Base-by-base conservation (phyloP, 2,888 invertebrate species). In the Agriopis marginaria region DNA sequence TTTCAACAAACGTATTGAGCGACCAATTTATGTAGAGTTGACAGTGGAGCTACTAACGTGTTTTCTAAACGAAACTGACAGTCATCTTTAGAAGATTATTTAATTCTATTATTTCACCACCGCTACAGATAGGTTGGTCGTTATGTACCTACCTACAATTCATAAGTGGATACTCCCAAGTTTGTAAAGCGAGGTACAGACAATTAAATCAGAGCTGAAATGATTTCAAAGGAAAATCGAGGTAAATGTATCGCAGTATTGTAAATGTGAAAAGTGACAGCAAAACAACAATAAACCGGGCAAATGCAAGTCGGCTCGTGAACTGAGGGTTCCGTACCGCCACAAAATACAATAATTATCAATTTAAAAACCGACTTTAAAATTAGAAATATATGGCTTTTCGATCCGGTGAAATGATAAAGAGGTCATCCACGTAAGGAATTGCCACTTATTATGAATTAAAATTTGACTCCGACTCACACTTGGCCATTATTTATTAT, bases 111-210 rank as follows among this genome's bases (percentile, higher is more conserved):
- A 42, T 42, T 56, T 56, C 2, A 0, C 17, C 17, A 17, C 14
- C 32, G 17, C 1, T 10, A n/a, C 7, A 17, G 10, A 17, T 56
- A 56, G 17, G 8, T 56, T 42, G 10, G 42, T 17, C 8, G 3
- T 12, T 1, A n/a, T 8, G 5, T 56, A 17, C 7, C 9, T 42
- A 17, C 14, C 11, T 40, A 42, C 17, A 40, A 40, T 54, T 42
- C 10, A 17, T 56, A 42, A 56, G 55, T 56, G 42, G 44, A 56
- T 42, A 56, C 42, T 56, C n/a, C 53, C 3, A 40, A 55, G 17
- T 42, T 32, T 54, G 10, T 42, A 42, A 42, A 42, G 55, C 14
- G 14, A 17, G 42, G 55, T 42, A 42, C 42, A 56, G 42, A 56
- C 42, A 56, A 56, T 44, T 1, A 7, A 56, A 56, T 17, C n/a